phyloP scores from a whole-genome alignment of 2,797 vertebrate genomes.

The Enteromius paludinosus region DNA sequence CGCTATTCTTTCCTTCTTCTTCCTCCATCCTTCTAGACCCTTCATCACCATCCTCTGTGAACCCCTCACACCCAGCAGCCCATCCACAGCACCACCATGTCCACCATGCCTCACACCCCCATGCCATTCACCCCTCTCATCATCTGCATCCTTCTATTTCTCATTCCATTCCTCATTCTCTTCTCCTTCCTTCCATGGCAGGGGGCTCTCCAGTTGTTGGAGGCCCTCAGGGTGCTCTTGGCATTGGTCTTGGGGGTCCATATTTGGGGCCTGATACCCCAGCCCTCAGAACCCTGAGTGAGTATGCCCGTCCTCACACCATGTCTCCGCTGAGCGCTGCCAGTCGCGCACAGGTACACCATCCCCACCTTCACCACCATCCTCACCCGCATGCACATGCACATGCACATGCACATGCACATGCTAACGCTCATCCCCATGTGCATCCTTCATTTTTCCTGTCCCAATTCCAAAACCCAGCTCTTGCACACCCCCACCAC shows the following conservation, averaged over 20 bases:
- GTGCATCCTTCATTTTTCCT: constrained; percentile 83
- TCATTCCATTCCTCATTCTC: constrained; percentile 79
- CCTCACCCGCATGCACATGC: constrained; percentile 61
- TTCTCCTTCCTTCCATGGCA: constrained; percentile 80
- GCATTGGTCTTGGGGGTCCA: constrained; percentile 91
- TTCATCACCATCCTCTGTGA: constrained; percentile 71
- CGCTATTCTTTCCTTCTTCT: constrained; percentile 82
- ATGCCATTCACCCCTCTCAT: constrained; percentile 76
- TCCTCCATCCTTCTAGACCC: constrained; percentile 81
- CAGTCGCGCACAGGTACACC: constrained; percentile 81
- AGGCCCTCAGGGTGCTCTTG: constrained; percentile 74
- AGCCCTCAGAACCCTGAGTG: constrained; percentile 93
- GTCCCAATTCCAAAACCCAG: constrained; percentile 80
- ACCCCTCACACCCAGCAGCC: constrained; percentile 67
- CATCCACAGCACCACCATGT: constrained; percentile 71
- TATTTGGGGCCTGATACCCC: constrained; percentile 97
- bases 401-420: constrained; percentile 57
- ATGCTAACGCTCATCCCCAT: constrained; percentile 67
- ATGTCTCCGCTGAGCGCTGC: constrained; percentile 93
- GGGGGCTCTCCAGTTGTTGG: constrained; percentile 75
- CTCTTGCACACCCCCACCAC: constrained; percentile 77
- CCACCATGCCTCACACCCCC: constrained; percentile 75
- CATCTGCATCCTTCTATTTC: constrained; percentile 77
- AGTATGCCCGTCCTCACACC: constrained; percentile 95
- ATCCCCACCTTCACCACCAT: constrained; percentile 73